Evolutionary conservation across 2,888 invertebrate species (phyloP).

Genomic region (Podotricha telesiphe): DNA sequence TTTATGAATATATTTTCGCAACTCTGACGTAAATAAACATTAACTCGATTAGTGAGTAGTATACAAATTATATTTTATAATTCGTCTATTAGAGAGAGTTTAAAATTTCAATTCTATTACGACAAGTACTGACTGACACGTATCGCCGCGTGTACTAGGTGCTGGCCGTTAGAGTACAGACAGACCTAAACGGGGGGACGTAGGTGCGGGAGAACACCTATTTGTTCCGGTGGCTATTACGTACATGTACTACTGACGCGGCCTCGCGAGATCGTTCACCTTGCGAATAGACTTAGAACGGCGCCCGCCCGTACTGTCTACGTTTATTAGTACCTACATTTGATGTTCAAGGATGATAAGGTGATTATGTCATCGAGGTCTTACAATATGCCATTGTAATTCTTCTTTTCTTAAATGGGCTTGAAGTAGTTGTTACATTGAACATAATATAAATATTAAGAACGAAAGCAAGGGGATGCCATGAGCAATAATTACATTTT

Average conservation of each 20-base stretch:
- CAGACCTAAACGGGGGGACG: slow-evolving; percentile 34
- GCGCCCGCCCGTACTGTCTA: slow-evolving; percentile 55
- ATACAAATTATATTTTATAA: not conserved
- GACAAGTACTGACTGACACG: slow-evolving; percentile 51
- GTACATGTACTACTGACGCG: slow-evolving; percentile 51
- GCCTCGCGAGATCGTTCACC: slow-evolving; percentile 79
- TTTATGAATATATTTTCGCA: not conserved
- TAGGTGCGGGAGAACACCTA: slow-evolving; percentile 44
- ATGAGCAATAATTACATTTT: not conserved
- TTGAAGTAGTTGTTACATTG: not conserved
- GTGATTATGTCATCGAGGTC: slow-evolving; percentile 64
- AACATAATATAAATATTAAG: not conserved
- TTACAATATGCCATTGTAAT: slow-evolving; percentile 8
- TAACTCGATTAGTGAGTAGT: too few species aligned
- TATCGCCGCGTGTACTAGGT: slow-evolving; percentile 43
- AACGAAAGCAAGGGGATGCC: not conserved
- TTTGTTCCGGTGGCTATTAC: slow-evolving; percentile 53
- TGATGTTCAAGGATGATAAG: slow-evolving; percentile 70
- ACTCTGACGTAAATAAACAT: not conserved
- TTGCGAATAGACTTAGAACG: slow-evolving; percentile 63
- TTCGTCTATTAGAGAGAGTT: not conserved
- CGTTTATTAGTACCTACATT: slow-evolving; percentile 61
- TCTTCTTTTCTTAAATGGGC: not conserved
- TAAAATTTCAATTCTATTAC: slow-evolving; percentile 12
- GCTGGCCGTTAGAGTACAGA: slow-evolving; percentile 42